Base-by-base conservation (phyloP, 2,888 invertebrate species). In the Archips crataeganus region DNA sequence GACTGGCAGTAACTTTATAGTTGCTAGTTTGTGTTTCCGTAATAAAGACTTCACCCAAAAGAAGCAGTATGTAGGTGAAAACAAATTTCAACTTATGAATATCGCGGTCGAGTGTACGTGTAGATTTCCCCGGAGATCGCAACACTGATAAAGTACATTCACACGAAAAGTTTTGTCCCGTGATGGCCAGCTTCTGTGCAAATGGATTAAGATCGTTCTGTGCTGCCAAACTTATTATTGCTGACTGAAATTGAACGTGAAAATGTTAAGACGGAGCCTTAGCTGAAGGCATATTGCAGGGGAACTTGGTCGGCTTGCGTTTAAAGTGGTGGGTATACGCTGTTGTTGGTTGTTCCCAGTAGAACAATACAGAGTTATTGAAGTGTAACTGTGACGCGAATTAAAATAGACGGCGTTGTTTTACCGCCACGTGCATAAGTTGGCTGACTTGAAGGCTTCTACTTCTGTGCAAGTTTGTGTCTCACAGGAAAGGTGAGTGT, bases 351-450 rank as follows among this genome's bases (percentile, higher is more conserved):
- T 73, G 73, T 59, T 49, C 57, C 57, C 68, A 42, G 45, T 34
- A 36, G 64, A 72, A 75, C 72, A 75, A 68, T 72, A 51, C 39
- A 47, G 59, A 65, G 63, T 69, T 61, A 36, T 60, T 72, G 61
- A 68, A 75, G 59, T 61, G 75, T 68, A 65, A 72, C 64, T 68
- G 64, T 59, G 63, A 51, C 60, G 79, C 78, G 80, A 86, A 86
- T 87, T 86, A 87, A 82, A 84, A 84, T 83, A 80, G 79, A 76
- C 77, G 54, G 77, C 77, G 77, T 81, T 82, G 86, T 82, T 84
- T 80, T 78, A 76, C 71, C 81, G 81, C 87, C 84, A 83, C 85
- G 84, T 84, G 85, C 81, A 83, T 82, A 84, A 86, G 83, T 85
- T 85, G 77, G 76, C 75, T 76, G 79, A 84, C 82, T 82, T 79